Conservation (phyloP, 2,113 vertebrate species). For the Crotophaga sulcirostris region DNA sequence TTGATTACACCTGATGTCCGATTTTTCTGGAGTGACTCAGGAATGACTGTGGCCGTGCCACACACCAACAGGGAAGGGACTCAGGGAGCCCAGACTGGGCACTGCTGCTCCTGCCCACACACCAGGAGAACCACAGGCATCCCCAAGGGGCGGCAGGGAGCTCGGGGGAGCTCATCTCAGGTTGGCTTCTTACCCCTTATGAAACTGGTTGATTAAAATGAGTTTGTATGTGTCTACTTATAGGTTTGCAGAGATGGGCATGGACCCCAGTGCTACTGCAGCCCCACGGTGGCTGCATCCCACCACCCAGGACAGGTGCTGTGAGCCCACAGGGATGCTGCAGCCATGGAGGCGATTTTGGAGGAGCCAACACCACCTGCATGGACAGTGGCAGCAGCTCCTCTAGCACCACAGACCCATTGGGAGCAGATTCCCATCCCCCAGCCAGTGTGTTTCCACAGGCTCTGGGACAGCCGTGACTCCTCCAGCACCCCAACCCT, state of each 20-base stretch:
- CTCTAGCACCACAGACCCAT: not conserved
- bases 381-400: fast-evolving
- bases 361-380: fast-evolving
- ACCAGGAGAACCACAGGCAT: fast-evolving
- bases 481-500: fast-evolving
- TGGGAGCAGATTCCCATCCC: not conserved
- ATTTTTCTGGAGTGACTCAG: not conserved
- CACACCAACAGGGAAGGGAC: fast-evolving
- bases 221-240: not conserved
- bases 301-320: fast-evolving
- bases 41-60: fast-evolving
- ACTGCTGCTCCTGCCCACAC: not conserved
- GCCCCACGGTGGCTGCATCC: fast-evolving
- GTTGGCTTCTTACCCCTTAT: not conserved
- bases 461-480: fast-evolving
- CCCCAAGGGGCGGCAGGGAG: fast-evolving
- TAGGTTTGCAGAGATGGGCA: not conserved
- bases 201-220: fast-evolving
- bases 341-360: fast-evolving
- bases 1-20: not conserved
- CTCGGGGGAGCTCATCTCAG: not conserved
- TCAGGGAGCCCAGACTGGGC: fast-evolving
- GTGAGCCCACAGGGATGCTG: fast-evolving
- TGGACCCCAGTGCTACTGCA: fast-evolving
- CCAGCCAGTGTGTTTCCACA: fast-evolving